Percentiles rank a stretch among this genome's conserved stretches.
Evolutionary conservation across 2,113 vertebrate genomes (phyloP).

Genomic region (Myotis davidii): DNA sequence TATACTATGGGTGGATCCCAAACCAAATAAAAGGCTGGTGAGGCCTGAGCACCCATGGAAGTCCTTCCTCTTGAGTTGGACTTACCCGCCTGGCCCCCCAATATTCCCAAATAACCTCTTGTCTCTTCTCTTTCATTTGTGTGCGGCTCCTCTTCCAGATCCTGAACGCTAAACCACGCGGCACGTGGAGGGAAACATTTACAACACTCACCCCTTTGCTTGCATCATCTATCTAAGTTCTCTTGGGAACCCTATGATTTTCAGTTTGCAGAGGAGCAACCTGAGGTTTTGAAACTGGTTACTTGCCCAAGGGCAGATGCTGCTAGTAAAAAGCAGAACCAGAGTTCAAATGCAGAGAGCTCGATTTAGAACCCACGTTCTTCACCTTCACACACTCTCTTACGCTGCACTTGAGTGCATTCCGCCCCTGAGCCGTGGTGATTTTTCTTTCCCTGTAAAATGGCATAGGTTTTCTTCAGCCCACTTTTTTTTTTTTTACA

Average conservation of each 20-base stretch:
- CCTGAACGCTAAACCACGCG: no score
- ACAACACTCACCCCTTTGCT: background rate
- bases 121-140: no score
- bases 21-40: no score
- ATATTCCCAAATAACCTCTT: no score
- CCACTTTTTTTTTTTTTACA: background rate
- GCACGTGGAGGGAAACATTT: no score
- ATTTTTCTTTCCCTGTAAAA: background rate
- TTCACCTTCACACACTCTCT: background rate
- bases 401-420: no score
- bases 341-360: background rate
- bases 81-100: no score
- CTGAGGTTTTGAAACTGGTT: background rate
- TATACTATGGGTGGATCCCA: no score
- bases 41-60: no score
- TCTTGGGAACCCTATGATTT: background rate
- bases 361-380: background rate
- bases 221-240: background rate
- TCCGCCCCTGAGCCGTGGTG: background rate
- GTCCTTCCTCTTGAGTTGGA: no score
- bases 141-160: no score
- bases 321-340: background rate
- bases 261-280: background rate
- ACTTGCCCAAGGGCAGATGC: background rate
- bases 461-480: background rate